Evolutionary conservation across 2,797 vertebrate species (phyloP).

Genomic region (Sandelia bainsii): DNA sequence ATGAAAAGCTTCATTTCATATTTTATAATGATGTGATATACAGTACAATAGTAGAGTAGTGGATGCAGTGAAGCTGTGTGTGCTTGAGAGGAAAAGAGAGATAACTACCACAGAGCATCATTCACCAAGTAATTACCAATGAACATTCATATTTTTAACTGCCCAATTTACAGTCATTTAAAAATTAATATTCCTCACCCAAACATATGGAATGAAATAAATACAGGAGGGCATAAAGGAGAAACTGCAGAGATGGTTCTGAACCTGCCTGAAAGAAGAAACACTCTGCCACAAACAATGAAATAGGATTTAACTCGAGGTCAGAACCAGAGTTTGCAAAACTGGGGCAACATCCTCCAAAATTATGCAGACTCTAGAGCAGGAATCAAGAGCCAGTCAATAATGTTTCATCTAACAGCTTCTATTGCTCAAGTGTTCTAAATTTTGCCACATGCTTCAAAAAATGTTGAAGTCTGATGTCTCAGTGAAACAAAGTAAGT

Average conservation of each 20-base stretch:
- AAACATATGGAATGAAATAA: neutral
- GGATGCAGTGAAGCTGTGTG: constrained; percentile 10
- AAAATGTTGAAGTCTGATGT: constrained; percentile 52
- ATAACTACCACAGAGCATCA: constrained; percentile 7
- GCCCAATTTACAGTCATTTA: constrained; percentile 17
- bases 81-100: constrained; percentile 6
- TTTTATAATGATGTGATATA: constrained; percentile 37
- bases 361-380: constrained; percentile 65
- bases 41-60: constrained; percentile 3
- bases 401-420: constrained; percentile 62
- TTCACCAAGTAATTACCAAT: constrained; percentile 15
- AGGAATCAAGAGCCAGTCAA: constrained; percentile 55
- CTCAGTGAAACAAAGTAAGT: constrained; percentile 58
- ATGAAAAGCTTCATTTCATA: constrained; percentile 30
- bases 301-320: constrained; percentile 37
- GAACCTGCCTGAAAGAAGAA: constrained; percentile 49
- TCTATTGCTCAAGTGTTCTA: constrained; percentile 51
- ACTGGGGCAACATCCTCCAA: constrained; percentile 62
- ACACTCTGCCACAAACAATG: constrained; percentile 29
- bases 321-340: constrained; percentile 65
- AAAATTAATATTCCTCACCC: neutral
- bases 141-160: neutral
- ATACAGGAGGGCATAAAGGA: neutral
- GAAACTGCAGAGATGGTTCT: constrained; percentile 9
- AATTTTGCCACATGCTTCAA: constrained; percentile 60